Base-by-base conservation (phyloP, 2,797 vertebrate genomes). In the Hirundo rustica region DNA sequence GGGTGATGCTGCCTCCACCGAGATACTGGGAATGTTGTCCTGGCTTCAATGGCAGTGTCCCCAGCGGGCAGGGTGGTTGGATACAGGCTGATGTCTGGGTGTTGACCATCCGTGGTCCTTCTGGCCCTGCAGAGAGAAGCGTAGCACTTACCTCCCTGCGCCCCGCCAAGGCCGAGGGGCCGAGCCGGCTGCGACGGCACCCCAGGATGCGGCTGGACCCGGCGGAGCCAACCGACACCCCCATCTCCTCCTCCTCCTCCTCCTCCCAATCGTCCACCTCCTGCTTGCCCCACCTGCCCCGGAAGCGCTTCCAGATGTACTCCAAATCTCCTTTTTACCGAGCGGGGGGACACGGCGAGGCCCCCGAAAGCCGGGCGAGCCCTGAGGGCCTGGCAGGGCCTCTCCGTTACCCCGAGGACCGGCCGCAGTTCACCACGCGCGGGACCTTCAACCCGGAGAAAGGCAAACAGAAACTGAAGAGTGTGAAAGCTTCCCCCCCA, bases 401-500 rank as follows among this genome's bases (percentile, higher is more conserved):
- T 5, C 95, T 98, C 38, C 98, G 75, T 30, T 97, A 97, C 12
- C 92, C 96, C 2, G 98, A 99, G 16, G 98, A 99, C 72, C 97
- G 97, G 75, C 98, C 99, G 25, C 98, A 98, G 94, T 99, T 99
- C 96, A 98, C 98, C 91, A 99, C 99, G 81, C 97, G 99, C 6
- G 99, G 99, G 91, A 99, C 99, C 9, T 99, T 99, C 97, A 99
- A 98, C 94, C 98, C 99, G 0, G 99, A 99, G 97, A 99, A 99
- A 75, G 98, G 99, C 96, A 99, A 98, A 95, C 99, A 99, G 97
- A 99, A 99, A 98, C 98, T 99, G 58, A 99, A 98, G 96, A 98
- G 98, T 47, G 95, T 97, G 96, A 99, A 98, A 97, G 98, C 97
- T 29, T 98, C 98, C n/a, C 96, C 98, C 68, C 97, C 97, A 40